Base-by-base conservation (phyloP, 2,113 vertebrate genomes). In the Rattus rattus region DNA sequence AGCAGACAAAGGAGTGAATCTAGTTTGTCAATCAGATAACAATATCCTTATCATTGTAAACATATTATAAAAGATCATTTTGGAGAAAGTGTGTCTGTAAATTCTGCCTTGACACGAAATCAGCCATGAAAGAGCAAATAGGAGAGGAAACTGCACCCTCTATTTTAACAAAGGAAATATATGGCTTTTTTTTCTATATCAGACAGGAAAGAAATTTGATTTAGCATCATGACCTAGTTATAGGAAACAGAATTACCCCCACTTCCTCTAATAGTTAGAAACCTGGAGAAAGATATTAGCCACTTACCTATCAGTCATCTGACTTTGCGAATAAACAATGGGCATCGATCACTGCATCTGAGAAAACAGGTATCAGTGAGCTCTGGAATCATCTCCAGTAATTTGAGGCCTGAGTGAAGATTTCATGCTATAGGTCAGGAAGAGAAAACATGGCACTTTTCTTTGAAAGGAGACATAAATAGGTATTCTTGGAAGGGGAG, bases 1-100 rank as follows among this genome's bases (percentile, higher is more conserved):
- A 52, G 7, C 59, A 95, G 70, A 97, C 20, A 85, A 47, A 94
- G 72, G 97, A 96, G 65, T 75, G 97, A 95, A 96, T 98, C 69
- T 75, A 59, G 28, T 97, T 94, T 97, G 33, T 91, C 92, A 98
- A 92, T 67, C 92, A 94, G 33, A 79, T 49, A 67, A 14, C 84
- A 39, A 33, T 59, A 52, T 94, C 83, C 36, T 77, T 96, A 94
- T 72, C 52, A 69, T 16, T 72, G 26, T 76, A 72, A 95, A 30
- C 65, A 77, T 85, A 81, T 92, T 54, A 28, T 93, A 77, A 96
- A 97, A n/a, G 94, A 12, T 92, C 72, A 39, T 36, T 12, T 2
- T 83, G 20, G 47, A 81, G 24, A 76, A 96, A 93, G 39, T 22
- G 0, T 86, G 19, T 69, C 4, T 77, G 36, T 54, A 94, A 97